Conservation (phyloP, 2,797 vertebrate genomes). For the Pyrrhura leucotis region DNA sequence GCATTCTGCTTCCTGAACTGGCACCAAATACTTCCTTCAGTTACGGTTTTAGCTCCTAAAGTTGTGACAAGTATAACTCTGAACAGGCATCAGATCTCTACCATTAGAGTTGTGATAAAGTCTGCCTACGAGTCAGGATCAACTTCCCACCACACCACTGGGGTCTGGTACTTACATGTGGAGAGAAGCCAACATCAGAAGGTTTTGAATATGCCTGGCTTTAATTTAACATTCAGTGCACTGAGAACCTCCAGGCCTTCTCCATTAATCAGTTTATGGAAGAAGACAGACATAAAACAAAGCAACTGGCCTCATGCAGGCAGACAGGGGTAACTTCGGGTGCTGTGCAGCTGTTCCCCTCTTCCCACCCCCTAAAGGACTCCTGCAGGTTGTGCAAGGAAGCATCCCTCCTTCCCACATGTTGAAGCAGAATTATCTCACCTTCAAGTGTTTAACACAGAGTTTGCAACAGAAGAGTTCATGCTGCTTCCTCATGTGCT, state of each 20-base stretch:
- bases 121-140: not conserved
- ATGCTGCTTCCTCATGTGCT: constrained; percentile 96
- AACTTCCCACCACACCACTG: not conserved
- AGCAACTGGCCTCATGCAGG: not conserved
- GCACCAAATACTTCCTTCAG: not conserved
- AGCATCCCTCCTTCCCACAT: not conserved
- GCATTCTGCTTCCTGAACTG: not conserved
- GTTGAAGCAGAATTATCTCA: constrained; percentile 23
- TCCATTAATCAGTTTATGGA: not conserved
- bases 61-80: not conserved
- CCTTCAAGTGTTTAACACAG: constrained; percentile 94
- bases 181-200: not conserved
- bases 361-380: not conserved
- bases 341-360: not conserved
- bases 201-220: not conserved
- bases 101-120: no score
- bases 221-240: not conserved
- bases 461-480: constrained; percentile 97
- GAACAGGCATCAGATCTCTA: not conserved
- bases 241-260: not conserved
- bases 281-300: not conserved
- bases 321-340: not conserved
- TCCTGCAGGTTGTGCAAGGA: not conserved
- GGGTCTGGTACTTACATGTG: not conserved
- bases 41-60: not conserved